phyloP scores from a whole-genome alignment of 2,113 vertebrate species.

The Crotalus horridus region DNA sequence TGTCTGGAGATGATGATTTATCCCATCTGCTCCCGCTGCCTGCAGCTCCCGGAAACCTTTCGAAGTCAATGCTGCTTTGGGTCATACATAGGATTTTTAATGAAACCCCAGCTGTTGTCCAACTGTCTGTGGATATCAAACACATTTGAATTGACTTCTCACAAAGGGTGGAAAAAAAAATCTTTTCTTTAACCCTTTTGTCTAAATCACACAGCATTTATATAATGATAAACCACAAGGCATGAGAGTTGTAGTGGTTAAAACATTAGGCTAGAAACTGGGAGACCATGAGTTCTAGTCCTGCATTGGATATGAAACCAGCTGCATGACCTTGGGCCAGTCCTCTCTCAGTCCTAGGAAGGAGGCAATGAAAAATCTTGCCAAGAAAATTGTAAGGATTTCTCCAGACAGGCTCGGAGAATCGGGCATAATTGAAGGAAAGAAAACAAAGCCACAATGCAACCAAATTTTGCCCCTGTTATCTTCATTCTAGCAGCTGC shows the following conservation, averaged over 20 bases:
- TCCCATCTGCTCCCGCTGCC: constrained; percentile 67
- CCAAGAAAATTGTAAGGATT: not conserved
- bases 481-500: constrained; percentile 47
- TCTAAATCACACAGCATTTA: constrained; percentile 38
- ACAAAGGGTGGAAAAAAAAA: not conserved
- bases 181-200: constrained; percentile 61
- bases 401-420: not conserved
- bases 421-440: not conserved
- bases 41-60: constrained; percentile 61
- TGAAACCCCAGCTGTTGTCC: constrained; percentile 61
- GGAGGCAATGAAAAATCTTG: not conserved
- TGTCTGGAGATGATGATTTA: constrained; percentile 68
- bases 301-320: not conserved
- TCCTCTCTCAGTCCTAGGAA: not conserved
- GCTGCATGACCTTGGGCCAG: not conserved
- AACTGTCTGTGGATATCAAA: constrained; percentile 50
- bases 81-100: constrained; percentile 65
- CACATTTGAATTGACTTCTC: constrained; percentile 46
- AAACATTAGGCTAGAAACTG: not conserved
- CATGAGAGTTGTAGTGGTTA: not conserved
- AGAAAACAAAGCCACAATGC: constrained; percentile 37
- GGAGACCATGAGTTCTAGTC: not conserved
- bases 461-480: constrained; percentile 38
- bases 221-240: constrained; percentile 51
- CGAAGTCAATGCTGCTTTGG: constrained; percentile 56